Base-by-base conservation (phyloP, 1,140 invertebrate genomes). In the Drosophila nebulosa region DNA sequence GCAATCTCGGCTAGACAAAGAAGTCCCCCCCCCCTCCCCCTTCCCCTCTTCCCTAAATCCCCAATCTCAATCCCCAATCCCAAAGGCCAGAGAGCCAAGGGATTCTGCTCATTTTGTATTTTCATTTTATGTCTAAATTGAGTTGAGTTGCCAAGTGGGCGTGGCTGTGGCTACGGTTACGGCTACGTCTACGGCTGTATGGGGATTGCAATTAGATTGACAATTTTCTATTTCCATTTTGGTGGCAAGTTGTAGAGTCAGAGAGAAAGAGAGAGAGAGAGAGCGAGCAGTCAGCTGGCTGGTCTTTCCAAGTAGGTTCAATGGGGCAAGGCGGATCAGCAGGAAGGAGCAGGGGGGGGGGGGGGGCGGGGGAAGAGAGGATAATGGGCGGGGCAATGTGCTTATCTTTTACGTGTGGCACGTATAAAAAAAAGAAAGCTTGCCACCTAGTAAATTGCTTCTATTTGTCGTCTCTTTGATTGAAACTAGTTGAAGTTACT, bases 361-460 rank as follows among this genome's bases (percentile, higher is more conserved):
- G n/a, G n/a, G n/a, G n/a, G n/a, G n/a, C n/a, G n/a, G n/a, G 39
- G 39, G 16, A 12, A 10, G 39, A 46, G n/a, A n/a, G n/a, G n/a
- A n/a, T n/a, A n/a, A n/a, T n/a, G n/a, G n/a, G n/a, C n/a, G n/a
- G n/a, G 39, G 39, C 5, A 12, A 46, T 46, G 39, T 46, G 7
- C 69, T 81, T 80, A 78, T 81, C 69, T 78, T 27, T 65, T 78
- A 81, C 79, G 79, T 83, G 74, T 51, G 61, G 62, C 79, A 83
- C 78, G 64, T 66, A 69, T 32, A 62, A 52, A 58, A 24, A 24
- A 4, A 12, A 32, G 30, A 12, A 1, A 30, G 30, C n/a, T 22
- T 14, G 26, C 66, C 64, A 46, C 57, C 32, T 52, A 12, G 21
- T 36, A 64, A 32, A 32, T 32, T 32, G 30, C 30, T 12, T 32